Base-by-base conservation (phyloP, 2,888 invertebrate species). In the Cinara cedri region DNA sequence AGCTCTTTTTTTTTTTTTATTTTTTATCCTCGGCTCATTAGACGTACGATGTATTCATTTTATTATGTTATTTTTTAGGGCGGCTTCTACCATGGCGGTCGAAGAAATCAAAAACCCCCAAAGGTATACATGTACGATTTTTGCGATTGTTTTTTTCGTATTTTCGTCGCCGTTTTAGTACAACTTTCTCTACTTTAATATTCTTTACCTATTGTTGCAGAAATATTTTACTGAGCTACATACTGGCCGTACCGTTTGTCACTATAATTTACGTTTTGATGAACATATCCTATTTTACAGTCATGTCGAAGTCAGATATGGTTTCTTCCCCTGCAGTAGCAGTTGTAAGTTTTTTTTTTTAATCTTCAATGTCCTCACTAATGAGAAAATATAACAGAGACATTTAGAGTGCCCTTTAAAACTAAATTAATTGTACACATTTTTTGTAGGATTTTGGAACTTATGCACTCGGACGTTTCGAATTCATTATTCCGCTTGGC, bases 251-350 rank as follows among this genome's bases (percentile, higher is more conserved):
- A 0, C 95, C 95, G 0, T 86, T 93, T 8, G 93, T 95, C 42
- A 94, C 94, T 0, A 86, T 89, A 0, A 88, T 94, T 13, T 95
- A 95, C 84, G 91, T 94, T 34, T 89, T 91, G 83, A 93, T 94
- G 90, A 95, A 95, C 84, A 88, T 94, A 19, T 91, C 94, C n/a
- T 95, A 95, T 86, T 92, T 95, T 91, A 90, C 93, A 0, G 93
- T 92, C 6, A 86, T 95, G 83, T 90, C 89, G 3, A 89, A 90
- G 72, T 86, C 88, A 0, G 93, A 94, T 84, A 91, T 96, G 89
- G 87, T 91, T 16, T 87, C 87, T 8, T 90, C 93, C 0, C 89
- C 90, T 0, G 94, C 94, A 0, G 95, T 95, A 0, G 95, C 94
- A 0, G 92, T 94, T n/a, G 88, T 88, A 84, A 85, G 86, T 84